Percentiles rank a stretch among this genome's conserved stretches.
Conservation (phyloP, 2,113 vertebrate genomes). For the Halcyon malimbica region DNA sequence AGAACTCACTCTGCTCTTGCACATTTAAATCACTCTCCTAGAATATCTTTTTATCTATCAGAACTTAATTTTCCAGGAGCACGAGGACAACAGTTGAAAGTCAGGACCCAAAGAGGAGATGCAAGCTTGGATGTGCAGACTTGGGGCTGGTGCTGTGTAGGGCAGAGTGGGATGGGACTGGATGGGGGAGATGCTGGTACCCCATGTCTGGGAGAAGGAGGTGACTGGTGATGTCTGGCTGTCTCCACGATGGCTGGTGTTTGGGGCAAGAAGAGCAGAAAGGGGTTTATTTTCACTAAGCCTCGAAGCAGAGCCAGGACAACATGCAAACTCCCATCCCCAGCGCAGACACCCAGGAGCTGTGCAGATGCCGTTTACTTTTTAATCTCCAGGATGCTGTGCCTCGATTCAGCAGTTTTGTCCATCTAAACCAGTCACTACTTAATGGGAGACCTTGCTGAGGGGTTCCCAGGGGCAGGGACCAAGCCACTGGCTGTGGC, state of each 20-base stretch:
- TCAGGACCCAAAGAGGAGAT: neutral
- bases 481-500: neutral
- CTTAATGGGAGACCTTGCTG: neutral
- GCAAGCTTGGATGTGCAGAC: fast-evolving
- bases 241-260: neutral
- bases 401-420: neutral
- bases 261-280: neutral
- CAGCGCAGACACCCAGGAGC: neutral
- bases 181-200: neutral
- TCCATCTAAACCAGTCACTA: neutral
- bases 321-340: neutral
- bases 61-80: neutral
- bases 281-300: neutral
- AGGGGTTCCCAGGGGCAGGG: neutral
- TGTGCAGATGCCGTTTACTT: fast-evolving
- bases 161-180: neutral
- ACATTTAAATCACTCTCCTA: neutral
- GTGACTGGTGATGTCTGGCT: neutral
- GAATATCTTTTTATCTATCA: neutral
- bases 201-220: neutral
- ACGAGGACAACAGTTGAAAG: fast-evolving
- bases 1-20: neutral
- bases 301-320: neutral
- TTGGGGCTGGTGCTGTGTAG: fast-evolving
- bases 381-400: neutral